Evolutionary conservation across 2,888 invertebrate species (phyloP).

Genomic region (Conus canariensis): DNA sequence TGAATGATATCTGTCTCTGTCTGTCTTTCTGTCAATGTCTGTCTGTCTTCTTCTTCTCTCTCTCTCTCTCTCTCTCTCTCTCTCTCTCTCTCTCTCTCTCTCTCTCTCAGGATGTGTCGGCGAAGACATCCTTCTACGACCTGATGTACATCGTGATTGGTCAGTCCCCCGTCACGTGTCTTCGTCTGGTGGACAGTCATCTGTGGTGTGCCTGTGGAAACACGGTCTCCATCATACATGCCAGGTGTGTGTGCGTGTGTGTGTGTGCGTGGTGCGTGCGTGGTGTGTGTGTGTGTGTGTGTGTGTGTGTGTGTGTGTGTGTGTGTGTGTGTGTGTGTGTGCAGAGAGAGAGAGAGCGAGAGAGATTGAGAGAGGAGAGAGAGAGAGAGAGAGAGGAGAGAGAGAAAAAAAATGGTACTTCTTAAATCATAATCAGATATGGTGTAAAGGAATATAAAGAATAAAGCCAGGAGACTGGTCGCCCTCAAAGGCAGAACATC

Average conservation of each 20-base stretch:
- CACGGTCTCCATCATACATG: conserved; percentile 79
- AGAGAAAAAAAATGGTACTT: no score
- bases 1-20: no score
- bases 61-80: no score
- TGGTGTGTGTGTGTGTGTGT: conserved; percentile 8
- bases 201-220: conserved; percentile 81
- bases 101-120: conserved; percentile 27
- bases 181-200: conserved; percentile 76
- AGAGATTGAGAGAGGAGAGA: no score
- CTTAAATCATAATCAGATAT: no score
- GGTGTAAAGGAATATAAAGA: no score
- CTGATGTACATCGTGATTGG: conserved; percentile 80
- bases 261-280: neutral
- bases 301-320: neutral
- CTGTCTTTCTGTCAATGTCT: no score
- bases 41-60: no score
- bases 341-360: neutral
- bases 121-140: conserved; percentile 62
- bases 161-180: conserved; percentile 79
- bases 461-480: no score
- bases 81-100: no score
- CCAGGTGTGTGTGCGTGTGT: conserved; percentile 68
- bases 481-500: no score
- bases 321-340: neutral
- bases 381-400: no score